Evolutionary conservation across 2,888 invertebrate genomes (phyloP), one percentile per base, ranked within the genome.

Genomic region (Heliconius charithonia): DNA sequence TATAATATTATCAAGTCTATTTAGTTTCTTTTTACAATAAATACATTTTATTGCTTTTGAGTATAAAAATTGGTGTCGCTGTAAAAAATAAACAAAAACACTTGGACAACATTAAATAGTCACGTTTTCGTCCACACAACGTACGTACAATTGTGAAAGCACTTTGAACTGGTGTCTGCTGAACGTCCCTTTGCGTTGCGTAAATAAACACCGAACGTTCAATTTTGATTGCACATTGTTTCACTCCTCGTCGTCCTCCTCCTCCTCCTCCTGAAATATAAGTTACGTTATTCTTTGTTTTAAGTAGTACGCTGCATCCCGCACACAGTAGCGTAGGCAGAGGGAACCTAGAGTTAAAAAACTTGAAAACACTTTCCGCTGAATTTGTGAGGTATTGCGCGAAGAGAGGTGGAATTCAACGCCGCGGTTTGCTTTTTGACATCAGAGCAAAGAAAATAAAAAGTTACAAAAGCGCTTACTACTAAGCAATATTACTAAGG

Each of bases 21-120:
- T 91, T 88, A 87, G 90, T 93, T 92, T 84, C 91, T 88, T 93
- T 93, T 90, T 93, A 93, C 91, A 94, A 94, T 94, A 94, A 94
- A 94, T 93, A 93, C 91, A 90, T 59, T 59, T 59, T 59, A 59
- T 92, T 90, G 88, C 86, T 87, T 89, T 90, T 90, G 91, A 94
- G 94, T 94, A 94, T 93, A 94, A 94, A 94, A 92, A 93, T 87
- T 84, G 83, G 88, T 93, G 91, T 92, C 90, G 91, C 89, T 85
- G 89, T 90, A 91, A 86, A 74, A 91, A 91, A 89, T 85, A 88
- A 90, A 90, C 91, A 93, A 91, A 90, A 91, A 91, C 89, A 88
- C 87, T 59, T 88, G 89, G 88, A 90, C 88, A 89, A 88, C 89
- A 86, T 88, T 87, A 63, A 83, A 89, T 56, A 92, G 91, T 92